These are phyloP conservation scores for Clanis bilineata DNA, from an alignment of 2,888 invertebrate species.

Conservation along the genomic window DNA sequence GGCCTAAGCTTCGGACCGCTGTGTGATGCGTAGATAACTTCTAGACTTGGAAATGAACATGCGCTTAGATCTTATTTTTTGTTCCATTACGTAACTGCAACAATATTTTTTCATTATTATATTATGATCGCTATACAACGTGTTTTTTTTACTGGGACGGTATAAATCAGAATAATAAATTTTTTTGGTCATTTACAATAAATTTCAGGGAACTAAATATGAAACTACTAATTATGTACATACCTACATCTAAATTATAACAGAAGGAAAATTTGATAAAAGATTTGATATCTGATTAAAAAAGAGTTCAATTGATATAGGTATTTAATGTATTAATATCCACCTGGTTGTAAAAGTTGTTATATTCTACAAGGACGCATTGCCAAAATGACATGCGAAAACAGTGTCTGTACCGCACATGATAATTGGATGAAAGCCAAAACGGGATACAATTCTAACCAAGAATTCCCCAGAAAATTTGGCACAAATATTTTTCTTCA, in stretches of 20 bases:
- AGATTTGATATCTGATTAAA: no score
- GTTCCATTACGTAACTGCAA: no score
- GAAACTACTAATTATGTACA: no score
- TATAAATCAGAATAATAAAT: no score
- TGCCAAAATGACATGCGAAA: constrained; percentile 71
- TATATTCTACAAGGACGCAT: constrained; percentile 28
- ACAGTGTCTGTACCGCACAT: constrained; percentile 62
- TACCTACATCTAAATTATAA: no score
- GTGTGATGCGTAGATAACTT: neutral
- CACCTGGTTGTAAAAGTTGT: neutral
- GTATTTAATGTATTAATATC: no score
- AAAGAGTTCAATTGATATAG: no score
- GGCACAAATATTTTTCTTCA: constrained; percentile 68
- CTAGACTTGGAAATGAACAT: neutral
- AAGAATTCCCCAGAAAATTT: constrained; percentile 62
- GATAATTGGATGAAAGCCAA: constrained; percentile 72
- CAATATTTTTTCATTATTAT: neutral
- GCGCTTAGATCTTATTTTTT: neutral
- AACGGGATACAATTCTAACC: constrained; percentile 56
- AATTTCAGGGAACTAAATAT: no score
- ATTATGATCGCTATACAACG: no score
- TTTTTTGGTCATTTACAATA: no score
- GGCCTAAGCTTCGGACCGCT: neutral
- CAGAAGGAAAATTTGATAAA: no score
- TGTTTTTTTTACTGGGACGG: no score